A percentile compares a stretch with the other conserved stretches of the same genome.
Evolutionary conservation across 2,797 vertebrate species (phyloP).

Genomic region (Acanthurus tractus): DNA sequence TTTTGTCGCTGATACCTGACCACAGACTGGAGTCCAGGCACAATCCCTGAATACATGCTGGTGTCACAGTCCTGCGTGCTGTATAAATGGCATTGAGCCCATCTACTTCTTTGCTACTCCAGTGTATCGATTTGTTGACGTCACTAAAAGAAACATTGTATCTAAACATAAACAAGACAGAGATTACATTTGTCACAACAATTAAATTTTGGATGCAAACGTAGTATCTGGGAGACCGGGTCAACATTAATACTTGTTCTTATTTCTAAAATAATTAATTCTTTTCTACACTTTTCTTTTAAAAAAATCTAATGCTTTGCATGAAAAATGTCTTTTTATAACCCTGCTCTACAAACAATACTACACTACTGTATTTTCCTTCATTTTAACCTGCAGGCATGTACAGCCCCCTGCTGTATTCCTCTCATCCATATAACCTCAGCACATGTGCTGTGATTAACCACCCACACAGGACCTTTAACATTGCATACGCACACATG

Average conservation of each 20-base stretch:
- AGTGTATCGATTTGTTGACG: too few species aligned
- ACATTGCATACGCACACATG: constrained; percentile 41
- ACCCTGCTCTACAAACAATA: constrained; percentile 7
- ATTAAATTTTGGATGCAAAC: too few species aligned
- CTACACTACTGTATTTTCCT: constrained; percentile 16
- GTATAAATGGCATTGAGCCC: too few species aligned
- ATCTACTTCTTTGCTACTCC: too few species aligned
- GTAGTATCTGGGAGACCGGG: too few species aligned
- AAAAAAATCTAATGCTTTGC: background rate
- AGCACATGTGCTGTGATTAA: constrained; percentile 60
- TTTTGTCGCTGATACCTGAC: too few species aligned
- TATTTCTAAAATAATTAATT: background rate
- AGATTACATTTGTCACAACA: too few species aligned
- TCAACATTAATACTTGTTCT: background rate
- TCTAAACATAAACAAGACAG: too few species aligned
- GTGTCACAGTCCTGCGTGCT: too few species aligned
- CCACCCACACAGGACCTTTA: constrained; percentile 66
- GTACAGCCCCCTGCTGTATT: constrained; percentile 34
- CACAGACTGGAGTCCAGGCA: too few species aligned
- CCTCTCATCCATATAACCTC: constrained; percentile 56
- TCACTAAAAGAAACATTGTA: too few species aligned
- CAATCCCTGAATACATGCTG: too few species aligned
- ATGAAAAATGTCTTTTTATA: constrained; percentile 4
- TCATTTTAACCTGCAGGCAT: constrained; percentile 47
- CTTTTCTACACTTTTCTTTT: background rate